Percentiles rank a stretch among this genome's conserved stretches.
Conservation (phyloP, 2,888 invertebrate species). For the Lutraria lutraria region DNA sequence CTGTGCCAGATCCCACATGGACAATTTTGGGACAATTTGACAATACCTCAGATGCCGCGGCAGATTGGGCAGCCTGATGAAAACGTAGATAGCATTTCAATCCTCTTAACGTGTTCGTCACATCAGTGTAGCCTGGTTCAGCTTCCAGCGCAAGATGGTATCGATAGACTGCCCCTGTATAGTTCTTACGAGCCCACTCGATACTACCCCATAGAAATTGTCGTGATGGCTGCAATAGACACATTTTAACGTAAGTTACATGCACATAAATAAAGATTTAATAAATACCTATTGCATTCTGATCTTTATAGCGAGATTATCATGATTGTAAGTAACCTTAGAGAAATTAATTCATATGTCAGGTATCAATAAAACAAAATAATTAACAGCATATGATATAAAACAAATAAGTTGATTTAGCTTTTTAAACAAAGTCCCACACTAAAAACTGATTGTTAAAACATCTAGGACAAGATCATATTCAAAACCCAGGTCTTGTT, state of each 20-base stretch:
- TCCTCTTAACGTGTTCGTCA: slow-evolving; percentile 82
- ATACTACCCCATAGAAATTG: slow-evolving; percentile 91
- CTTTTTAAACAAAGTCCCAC: too few species aligned
- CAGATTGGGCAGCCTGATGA: slow-evolving; percentile 82
- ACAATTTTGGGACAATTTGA: slow-evolving; percentile 58
- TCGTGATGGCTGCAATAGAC: slow-evolving; percentile 89
- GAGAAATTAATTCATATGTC: too few species aligned
- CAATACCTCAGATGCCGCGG: slow-evolving; percentile 78
- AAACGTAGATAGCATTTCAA: slow-evolving; percentile 85
- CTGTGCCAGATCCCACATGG: slow-evolving; percentile 48
- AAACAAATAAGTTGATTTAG: too few species aligned
- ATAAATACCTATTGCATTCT: too few species aligned
- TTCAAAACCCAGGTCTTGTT: too few species aligned
- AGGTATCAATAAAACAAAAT: too few species aligned
- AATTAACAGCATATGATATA: too few species aligned
- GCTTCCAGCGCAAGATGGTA: slow-evolving; percentile 84
- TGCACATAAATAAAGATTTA: neutral
- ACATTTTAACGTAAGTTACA: neutral
- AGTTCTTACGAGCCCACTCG: slow-evolving; percentile 90
- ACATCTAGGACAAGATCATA: too few species aligned
- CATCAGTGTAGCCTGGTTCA: slow-evolving; percentile 81
- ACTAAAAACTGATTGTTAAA: too few species aligned
- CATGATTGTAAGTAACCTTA: too few species aligned
- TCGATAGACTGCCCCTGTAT: slow-evolving; percentile 85
- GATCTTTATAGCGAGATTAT: too few species aligned